These are phyloP conservation scores for Volucella inflata DNA, from an alignment of 2,888 invertebrate species.

Conservation along the genomic window DNA sequence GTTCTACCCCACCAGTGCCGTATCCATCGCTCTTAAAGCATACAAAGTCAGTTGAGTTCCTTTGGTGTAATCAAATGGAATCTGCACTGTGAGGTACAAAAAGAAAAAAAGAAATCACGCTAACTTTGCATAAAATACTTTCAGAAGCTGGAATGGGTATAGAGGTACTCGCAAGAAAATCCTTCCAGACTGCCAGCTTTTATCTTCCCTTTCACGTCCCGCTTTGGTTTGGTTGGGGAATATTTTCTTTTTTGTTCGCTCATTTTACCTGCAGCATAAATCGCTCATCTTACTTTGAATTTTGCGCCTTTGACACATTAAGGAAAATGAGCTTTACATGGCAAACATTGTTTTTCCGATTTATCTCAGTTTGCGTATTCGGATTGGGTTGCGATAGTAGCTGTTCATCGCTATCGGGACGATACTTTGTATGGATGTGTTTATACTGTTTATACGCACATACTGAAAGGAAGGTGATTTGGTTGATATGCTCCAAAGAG, in stretches of 20 bases:
- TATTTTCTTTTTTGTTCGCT: slow-evolving; percentile 9
- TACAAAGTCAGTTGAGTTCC: slow-evolving; percentile 9
- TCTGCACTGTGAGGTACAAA: slow-evolving; percentile 16
- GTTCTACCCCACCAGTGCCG: slow-evolving; percentile 1
- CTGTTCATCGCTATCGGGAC: slow-evolving; percentile 9
- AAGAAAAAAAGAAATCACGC: slow-evolving; percentile 50
- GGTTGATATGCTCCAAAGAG: too few species aligned
- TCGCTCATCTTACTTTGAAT: slow-evolving; percentile 73
- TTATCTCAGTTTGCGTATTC: slow-evolving; percentile 62
- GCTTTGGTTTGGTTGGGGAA: slow-evolving; percentile 17
- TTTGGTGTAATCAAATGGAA: slow-evolving; percentile 63
- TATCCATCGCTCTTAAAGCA: neutral
- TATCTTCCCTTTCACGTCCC: slow-evolving; percentile 11
- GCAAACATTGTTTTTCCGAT: slow-evolving; percentile 74
- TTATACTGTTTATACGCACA: too few species aligned
- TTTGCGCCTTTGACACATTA: slow-evolving; percentile 75
- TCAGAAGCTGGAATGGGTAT: neutral
- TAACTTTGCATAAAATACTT: slow-evolving; percentile 67
- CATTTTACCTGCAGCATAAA: slow-evolving; percentile 71
- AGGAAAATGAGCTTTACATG: slow-evolving; percentile 73
- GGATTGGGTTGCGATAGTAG: slow-evolving; percentile 45
- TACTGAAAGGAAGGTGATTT: too few species aligned
- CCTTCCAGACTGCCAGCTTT: neutral
- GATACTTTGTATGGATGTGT: neutral
- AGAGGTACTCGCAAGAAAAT: too few species aligned